Base-by-base conservation (phyloP, 2,113 vertebrate genomes). In the Piaya cayana region DNA sequence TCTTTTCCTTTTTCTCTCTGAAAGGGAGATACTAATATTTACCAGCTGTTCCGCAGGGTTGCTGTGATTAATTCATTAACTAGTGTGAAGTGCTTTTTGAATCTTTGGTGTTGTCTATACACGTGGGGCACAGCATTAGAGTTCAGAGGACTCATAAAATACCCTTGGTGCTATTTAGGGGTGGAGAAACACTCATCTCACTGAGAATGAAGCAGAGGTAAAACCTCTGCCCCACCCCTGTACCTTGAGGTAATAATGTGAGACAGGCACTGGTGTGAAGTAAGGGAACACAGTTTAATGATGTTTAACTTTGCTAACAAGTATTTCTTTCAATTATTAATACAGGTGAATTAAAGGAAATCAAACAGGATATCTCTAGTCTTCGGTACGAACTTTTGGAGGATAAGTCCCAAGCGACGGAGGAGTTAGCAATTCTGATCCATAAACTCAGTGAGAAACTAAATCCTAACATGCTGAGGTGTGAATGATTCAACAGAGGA, bases 291-390 rank as follows among this genome's bases (percentile, higher is more conserved):
- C n/a, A 12, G 16, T 3, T 25, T 34, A 92, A 70, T 45, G 12
- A 70, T n/a, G 34, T 68, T 32, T 5, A 81, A 15, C 43, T 50
- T 90, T 23, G 26, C 86, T 81, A 80, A 96, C 10, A 6, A 12
- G 5, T 42, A 7, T 67, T 63, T 95, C 53, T 96, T 92, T 75
- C 79, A 25, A 45, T 79, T 68, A 37, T 94, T 80, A 42, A 82
- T 90, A 18, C 88, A 99, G 99, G 99, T 96, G 99, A 99, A 97
- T 88, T 99, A 58, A 99, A 99, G 93, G 99, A 99, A 98, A 99
- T 99, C 95, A 99, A 99, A 86, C 99, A 99, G 96, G 99, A 99
- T 84, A 99, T 99, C 88, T 99, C 99, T 88, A 99, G 99, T 90
- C 98, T 99, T 90, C 98, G 99, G 52, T 99, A 99, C 4, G 99